phyloP scores from a whole-genome alignment of 2,888 invertebrate species.

The Exephanes ischioxanthus region DNA sequence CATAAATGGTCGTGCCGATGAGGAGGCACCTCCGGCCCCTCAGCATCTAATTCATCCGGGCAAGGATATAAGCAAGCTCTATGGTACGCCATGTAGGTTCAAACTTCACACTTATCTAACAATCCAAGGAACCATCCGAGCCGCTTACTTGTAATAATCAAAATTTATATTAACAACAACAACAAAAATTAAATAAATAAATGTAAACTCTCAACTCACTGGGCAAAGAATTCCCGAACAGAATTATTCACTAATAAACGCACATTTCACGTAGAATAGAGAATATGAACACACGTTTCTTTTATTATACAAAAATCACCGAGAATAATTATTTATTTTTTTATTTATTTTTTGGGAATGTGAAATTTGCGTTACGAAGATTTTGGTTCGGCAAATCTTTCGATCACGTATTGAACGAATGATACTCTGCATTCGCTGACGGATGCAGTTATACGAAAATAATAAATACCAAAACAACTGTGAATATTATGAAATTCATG shows the following conservation, averaged over 20 bases:
- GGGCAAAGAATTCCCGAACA: conserved; percentile 55
- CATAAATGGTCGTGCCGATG: conserved; percentile 91
- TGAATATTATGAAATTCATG: conserved; percentile 67
- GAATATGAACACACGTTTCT: conserved; percentile 45
- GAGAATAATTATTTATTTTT: not conserved
- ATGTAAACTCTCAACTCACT: conserved; percentile 16
- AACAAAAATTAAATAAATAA: conserved; percentile 26
- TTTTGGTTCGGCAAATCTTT: conserved; percentile 60
- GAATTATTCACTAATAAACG: conserved; percentile 60
- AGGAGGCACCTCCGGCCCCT: conserved; percentile 89
- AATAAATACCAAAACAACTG: conserved; percentile 31
- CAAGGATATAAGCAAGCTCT: conserved; percentile 96
- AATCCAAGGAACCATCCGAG: conserved; percentile 70
- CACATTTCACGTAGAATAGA: conserved; percentile 67
- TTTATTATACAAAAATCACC: not conserved
- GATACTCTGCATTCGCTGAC: conserved; percentile 42
- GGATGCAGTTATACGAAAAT: conserved; percentile 32
- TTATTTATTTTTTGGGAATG: conserved; percentile 40
- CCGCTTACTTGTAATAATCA: conserved; percentile 71
- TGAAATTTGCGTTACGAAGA: conserved; percentile 66
- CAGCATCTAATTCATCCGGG: conserved; percentile 94
- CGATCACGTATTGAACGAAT: conserved; percentile 35
- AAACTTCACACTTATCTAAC: conserved; percentile 66
- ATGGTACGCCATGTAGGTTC: conserved; percentile 85
- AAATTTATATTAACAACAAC: conserved; percentile 20